Conservation (phyloP, 2,888 invertebrate genomes). For the Tipula confusa region DNA sequence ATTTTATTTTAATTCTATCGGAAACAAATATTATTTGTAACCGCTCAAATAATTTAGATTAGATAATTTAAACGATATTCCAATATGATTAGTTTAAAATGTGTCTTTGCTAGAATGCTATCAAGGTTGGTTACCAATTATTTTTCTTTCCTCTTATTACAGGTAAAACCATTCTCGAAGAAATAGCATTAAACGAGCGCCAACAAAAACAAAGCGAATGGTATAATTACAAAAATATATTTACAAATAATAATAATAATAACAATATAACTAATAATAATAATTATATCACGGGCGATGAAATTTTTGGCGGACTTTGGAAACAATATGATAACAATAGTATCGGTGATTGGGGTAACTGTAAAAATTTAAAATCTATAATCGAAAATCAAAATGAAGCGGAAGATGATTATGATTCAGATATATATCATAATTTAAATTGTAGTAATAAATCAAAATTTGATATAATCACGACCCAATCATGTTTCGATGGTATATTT, state of each 20-base stretch:
- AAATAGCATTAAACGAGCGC: constrained; percentile 8
- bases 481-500: neutral
- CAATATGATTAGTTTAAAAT: neutral
- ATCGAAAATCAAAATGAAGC: constrained; percentile 21
- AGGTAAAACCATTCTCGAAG: neutral
- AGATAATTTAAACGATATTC: neutral
- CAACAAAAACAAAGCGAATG: constrained; percentile 20
- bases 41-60: no score
- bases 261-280: neutral
- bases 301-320: constrained; percentile 20
- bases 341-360: constrained; percentile 27
- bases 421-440: neutral
- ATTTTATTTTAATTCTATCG: no score
- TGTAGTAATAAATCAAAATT: neutral
- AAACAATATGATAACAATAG: constrained; percentile 8
- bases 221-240: constrained; percentile 29
- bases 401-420: constrained; percentile 21
- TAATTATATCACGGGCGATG: constrained; percentile 27
- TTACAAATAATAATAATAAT: neutral
- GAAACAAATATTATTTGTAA: no score
- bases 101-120: neutral
- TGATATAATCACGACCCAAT: neutral
- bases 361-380: constrained; percentile 3
- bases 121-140: neutral
- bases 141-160: neutral